Evolutionary conservation across 2,888 invertebrate genomes (phyloP).

Genomic region (Drosophila planitibia): DNA sequence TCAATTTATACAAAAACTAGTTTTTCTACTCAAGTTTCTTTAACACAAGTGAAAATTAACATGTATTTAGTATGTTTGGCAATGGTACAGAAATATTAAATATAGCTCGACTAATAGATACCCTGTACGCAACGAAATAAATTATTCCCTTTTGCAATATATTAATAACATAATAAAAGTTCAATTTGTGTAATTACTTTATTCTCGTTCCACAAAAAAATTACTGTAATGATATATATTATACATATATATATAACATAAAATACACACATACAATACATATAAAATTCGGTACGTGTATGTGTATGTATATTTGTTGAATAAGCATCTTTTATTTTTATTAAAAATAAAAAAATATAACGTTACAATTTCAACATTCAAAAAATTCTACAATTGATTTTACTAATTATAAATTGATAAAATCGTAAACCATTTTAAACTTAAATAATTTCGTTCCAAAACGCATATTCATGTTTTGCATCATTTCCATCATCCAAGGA

Average conservation of each 20-base stretch:
- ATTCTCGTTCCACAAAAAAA: not conserved
- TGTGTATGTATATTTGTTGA: constrained; percentile 41
- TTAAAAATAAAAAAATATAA: constrained; percentile 84
- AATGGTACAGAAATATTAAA: not conserved
- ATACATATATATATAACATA: constrained; percentile 4
- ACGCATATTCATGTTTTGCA: constrained; percentile 68
- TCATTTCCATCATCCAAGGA: constrained; percentile 70
- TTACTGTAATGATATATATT: constrained; percentile 8
- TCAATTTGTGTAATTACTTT: constrained; percentile 1
- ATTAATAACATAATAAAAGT: not conserved
- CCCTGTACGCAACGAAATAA: not conserved
- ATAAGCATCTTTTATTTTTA: constrained; percentile 77
- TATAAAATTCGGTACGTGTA: constrained; percentile 11
- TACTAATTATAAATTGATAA: constrained; percentile 70
- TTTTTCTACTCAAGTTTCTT: constrained; percentile 6
- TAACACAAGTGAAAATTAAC: not conserved
- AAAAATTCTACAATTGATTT: constrained; percentile 80
- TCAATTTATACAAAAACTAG: constrained; percentile 5
- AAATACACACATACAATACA: constrained; percentile 7
- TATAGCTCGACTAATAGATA: not conserved
- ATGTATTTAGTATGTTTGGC: not conserved
- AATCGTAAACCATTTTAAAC: constrained; percentile 50
- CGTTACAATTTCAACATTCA: constrained; percentile 83
- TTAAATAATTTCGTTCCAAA: constrained; percentile 77
- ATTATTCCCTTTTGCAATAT: not conserved